Base-by-base conservation (phyloP, 2,113 vertebrate genomes). In the Tringa solitaria region DNA sequence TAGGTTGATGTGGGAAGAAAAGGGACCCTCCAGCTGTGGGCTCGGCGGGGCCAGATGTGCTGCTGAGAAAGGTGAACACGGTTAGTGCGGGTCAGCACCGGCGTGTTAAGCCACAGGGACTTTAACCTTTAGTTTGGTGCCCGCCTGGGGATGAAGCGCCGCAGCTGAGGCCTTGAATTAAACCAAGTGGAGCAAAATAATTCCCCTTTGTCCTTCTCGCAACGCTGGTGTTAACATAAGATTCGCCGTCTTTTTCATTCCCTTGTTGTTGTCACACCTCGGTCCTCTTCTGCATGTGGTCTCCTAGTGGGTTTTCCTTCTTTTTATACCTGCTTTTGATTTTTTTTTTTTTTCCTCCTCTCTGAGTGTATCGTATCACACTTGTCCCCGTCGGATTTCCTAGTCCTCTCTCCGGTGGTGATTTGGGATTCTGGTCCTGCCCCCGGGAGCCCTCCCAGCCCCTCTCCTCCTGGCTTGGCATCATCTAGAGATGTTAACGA, bases 221-320 rank as follows among this genome's bases (percentile, higher is more conserved):
- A 26, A 2, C 1, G 1, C 50, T 91, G 1, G 0, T 1, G 14
- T 63, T 87, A n/a, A 21, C 3, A 0, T 22, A 20, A 39, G 24
- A 23, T 57, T 53, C 82, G 21, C 57, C 5, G 2, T 43, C 33
- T 68, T 72, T 14, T 32, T 5, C 30, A 3, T 53, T 43, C 63
- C n/a, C 56, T 90, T 7, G 2, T 13, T 51, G 26, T 56, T 67
- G 9, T 16, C 39, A 37, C 69, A 14, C 43, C 28, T 23, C 1
- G 5, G 4, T 61, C 61, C 12, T 77, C 46, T 45, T 60, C 63
- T 51, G 37, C 14, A 0, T 2, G 0, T 32, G 17, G 1, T 24
- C 61, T 51, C 10, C 14, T 2, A 0, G 8, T 4, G 3, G 7
- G 0, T 85, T 14, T 64, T 30, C 60, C 17, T 59, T 12, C 6